Conservation (phyloP, 2,888 invertebrate genomes). For the Drosophila mimica region DNA sequence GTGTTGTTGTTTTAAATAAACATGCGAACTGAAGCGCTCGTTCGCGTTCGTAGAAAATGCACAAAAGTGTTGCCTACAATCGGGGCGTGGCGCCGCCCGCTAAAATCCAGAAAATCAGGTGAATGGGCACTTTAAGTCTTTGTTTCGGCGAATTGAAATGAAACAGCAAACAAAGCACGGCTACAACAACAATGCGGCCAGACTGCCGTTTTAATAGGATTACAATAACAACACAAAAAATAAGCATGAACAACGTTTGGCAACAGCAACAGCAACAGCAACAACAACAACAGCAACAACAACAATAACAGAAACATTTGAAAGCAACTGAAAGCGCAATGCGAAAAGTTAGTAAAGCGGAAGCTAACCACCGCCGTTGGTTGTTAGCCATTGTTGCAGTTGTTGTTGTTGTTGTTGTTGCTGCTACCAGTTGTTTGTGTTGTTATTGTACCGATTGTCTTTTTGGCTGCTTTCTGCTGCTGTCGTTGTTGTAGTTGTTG, state of each 20-base stretch:
- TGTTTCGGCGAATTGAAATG: conserved; percentile 78
- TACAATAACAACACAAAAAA: conserved; percentile 66
- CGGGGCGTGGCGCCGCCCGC: conserved; percentile 40
- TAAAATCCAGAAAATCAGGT: conserved; percentile 75
- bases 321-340: conserved; percentile 57
- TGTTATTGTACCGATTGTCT: conserved; percentile 41
- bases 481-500: conserved; percentile 26
- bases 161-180: conserved; percentile 68
- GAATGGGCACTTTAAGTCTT: conserved; percentile 80
- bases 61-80: conserved; percentile 53
- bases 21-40: conserved; percentile 49
- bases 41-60: conserved; percentile 31
- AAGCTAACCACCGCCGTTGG: conserved; percentile 58
- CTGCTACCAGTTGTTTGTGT: conserved; percentile 15
- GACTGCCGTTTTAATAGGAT: conserved; percentile 63
- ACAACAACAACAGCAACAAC: conserved; percentile 47
- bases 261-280: conserved; percentile 57
- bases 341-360: conserved; percentile 75
- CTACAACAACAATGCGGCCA: conserved; percentile 42
- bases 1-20: conserved; percentile 67
- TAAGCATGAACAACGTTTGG: conserved; percentile 50
- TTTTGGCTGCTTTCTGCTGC: conserved; percentile 39
- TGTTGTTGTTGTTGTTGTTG: conserved; percentile 30
- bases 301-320: conserved; percentile 24
- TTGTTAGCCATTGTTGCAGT: conserved; percentile 55